Base-by-base conservation (phyloP, 2,888 invertebrate species). In the Pterostichus niger region DNA sequence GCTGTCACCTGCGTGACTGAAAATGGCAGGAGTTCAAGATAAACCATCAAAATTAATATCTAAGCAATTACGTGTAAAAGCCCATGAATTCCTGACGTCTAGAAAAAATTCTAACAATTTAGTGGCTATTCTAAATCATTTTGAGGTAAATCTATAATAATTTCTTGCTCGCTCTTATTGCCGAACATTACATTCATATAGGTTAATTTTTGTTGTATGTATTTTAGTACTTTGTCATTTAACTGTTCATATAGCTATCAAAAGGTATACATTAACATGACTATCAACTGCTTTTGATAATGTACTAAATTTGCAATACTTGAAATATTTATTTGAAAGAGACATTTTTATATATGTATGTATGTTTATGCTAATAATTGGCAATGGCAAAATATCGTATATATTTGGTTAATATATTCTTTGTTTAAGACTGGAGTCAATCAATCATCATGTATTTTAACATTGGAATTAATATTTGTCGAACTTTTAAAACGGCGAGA, bases 391-490 rank as follows among this genome's bases (percentile, higher is more conserved):
- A 9, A 33, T 13, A 33, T 64, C 35, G 61, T 35, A 64, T 35
- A n/a, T 64, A n/a, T 64, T 31, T 24, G 31, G 31, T n/a, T 10
- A 71, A 9, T 35, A 24, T 15, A 11, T 13, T 24, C n/a, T 64
- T 64, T 13, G 13, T 79, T 79, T 64, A 17, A 64, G 83, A 88
- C 89, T 84, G 90, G 90, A 82, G 87, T 87, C 84, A 89, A 90
- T 85, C 87, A 90, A 71, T 91, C 91, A 84, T 91, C 94, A 80
- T 92, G 93, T 85, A 90, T 96, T 86, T 91, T 95, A 73, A 93
- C 95, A 17, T 88, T 95, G 84, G 95, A 96, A 90, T 92, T 94
- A 64, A 92, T 96, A 87, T 96, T 96, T 88, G 91, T 92, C 24
- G 94, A 93, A 87, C 88, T 96, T 79, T 88, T 96, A 15, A 94